These are phyloP conservation scores for Trachelus tabidus DNA, from an alignment of 2,888 invertebrate species.

Conservation along the genomic window DNA sequence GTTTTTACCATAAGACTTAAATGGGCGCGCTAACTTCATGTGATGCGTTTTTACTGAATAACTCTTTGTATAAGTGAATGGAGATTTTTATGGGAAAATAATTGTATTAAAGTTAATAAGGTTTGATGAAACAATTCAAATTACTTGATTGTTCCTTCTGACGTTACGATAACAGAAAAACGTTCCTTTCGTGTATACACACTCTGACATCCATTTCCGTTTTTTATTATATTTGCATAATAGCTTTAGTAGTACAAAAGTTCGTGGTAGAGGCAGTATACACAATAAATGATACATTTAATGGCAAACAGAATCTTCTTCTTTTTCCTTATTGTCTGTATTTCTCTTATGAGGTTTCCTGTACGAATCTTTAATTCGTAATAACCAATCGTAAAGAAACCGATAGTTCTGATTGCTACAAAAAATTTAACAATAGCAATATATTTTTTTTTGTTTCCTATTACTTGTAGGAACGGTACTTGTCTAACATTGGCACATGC, in stretches of 20 bases:
- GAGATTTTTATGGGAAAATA: too few relatives aligned
- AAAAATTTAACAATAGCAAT: not conserved
- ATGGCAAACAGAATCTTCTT: too few relatives aligned
- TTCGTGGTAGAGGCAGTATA: too few relatives aligned
- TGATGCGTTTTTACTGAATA: too few relatives aligned
- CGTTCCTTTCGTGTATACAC: not conserved
- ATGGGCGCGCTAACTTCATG: too few relatives aligned
- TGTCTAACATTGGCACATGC: too few relatives aligned
- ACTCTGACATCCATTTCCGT: not conserved
- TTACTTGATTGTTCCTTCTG: not conserved
- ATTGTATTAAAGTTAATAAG: not conserved
- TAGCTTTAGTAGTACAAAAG: not conserved
- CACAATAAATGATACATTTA: too few relatives aligned
- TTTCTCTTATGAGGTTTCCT: too few relatives aligned
- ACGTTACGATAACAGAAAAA: not conserved
- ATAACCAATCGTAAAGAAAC: not conserved
- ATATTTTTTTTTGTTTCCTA: too few relatives aligned
- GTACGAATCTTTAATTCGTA: not conserved
- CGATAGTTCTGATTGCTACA: not conserved
- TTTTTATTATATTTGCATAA: not conserved
- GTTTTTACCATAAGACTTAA: too few relatives aligned
- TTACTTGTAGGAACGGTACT: too few relatives aligned
- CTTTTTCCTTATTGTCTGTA: too few relatives aligned
- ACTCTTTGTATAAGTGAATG: not conserved
- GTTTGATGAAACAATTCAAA: not conserved